Percentiles rank a stretch among this genome's conserved stretches.
phyloP scores from a whole-genome alignment of 2,797 vertebrate species.

The Lycodopsis pacificus region DNA sequence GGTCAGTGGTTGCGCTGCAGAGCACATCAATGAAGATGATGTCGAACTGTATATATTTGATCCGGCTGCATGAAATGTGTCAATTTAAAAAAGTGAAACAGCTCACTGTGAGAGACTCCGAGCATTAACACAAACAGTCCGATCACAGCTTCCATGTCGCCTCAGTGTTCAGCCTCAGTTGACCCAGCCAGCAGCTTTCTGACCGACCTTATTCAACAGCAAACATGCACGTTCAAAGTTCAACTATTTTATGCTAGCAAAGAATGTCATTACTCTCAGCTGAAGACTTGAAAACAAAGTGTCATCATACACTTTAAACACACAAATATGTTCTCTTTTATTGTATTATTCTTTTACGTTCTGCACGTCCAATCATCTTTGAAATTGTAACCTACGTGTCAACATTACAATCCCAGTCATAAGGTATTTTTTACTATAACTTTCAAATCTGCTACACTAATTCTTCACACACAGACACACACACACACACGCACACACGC shows the following conservation, averaged over 20 bases:
- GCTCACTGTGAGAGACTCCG: constrained; percentile 26
- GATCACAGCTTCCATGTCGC: constrained; percentile 31
- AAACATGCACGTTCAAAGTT: not conserved
- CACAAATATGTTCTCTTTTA: too few species aligned
- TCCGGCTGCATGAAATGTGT: not conserved
- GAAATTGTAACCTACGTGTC: too few species aligned
- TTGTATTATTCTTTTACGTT: too few species aligned
- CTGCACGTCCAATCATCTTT: too few species aligned
- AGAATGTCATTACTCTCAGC: not conserved
- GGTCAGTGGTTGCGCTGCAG: not conserved
- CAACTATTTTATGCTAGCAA: not conserved
- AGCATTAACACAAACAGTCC: constrained; percentile 36
- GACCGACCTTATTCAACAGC: not conserved
- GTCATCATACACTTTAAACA: not conserved
- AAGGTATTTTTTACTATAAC: too few species aligned
- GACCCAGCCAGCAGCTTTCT: not conserved
- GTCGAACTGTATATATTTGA: not conserved
- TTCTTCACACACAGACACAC: too few species aligned
- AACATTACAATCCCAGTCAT: too few species aligned
- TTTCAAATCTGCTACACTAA: too few species aligned
- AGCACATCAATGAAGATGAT: not conserved
- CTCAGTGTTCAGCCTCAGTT: constrained; percentile 1
- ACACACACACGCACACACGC: not conserved
- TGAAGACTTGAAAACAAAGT: too few species aligned
- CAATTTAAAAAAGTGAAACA: not conserved